Base-by-base conservation (phyloP, 2,113 vertebrate genomes). In the Nymphicus hollandicus region DNA sequence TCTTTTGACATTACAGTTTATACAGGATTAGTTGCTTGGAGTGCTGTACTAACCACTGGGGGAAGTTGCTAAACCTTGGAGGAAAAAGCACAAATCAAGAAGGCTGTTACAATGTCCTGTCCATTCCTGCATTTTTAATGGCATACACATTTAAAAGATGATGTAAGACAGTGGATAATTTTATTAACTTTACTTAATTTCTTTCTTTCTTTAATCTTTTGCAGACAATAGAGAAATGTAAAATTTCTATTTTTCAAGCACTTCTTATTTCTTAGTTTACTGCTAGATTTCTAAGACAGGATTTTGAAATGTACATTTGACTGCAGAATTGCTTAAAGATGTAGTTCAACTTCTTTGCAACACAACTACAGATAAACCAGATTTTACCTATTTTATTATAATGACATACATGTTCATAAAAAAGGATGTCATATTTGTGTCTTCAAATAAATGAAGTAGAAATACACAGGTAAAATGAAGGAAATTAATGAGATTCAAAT, bases 21-120 rank as follows among this genome's bases (percentile, higher is more conserved):
- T 58, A 86, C 3, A 86, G 95, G 95, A 96, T 96, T 96, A 97
- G 94, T 89, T 95, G 84, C 94, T 95, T 69, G 73, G 91, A 96
- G 91, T 71, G 88, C 61, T 88, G 44, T 23, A 84, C 65, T 81
- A 96, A 95, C 91, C 88, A 81, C 6, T 5, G 93, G 39, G 49
- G 82, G 41, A 95, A 92, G 81, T 17, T 92, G 76, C 86, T 91
- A 94, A 94, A 92, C 28, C n/a, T 85, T 70, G 65, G 71, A 71
- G 41, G 72, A 85, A 68, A 90, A 86, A 85, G 63, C 22, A 93
- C 64, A 96, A 92, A 82, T 35, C 28, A 66, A 58, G 77, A 93
- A 95, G 81, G 86, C 65, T 84, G 41, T 52, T 86, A 76, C 43
- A 46, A 68, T 0, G 2, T 58, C 41, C 70, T 15, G 0, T 14